phyloP scores from a whole-genome alignment of 1,140 invertebrate genomes.

The Pentalonia nigronervosa region DNA sequence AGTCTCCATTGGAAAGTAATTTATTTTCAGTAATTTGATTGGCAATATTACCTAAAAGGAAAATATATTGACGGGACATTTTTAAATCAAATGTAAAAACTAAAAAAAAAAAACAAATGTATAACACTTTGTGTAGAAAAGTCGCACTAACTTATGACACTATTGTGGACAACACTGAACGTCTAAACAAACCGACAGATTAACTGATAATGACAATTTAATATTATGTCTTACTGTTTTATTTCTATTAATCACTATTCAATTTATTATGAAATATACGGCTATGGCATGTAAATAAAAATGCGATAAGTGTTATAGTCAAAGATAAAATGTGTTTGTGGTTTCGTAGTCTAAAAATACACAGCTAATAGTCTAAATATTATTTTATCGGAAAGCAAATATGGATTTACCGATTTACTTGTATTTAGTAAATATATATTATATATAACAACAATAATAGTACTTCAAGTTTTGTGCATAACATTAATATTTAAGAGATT shows the following conservation, averaged over 20 bases:
- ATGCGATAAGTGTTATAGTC: constrained; percentile 1
- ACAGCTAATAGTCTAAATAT: background rate
- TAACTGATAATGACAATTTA: background rate
- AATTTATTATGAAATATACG: background rate
- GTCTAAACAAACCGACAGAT: background rate
- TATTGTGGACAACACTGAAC: background rate
- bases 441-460: too few relatives aligned
- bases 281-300: background rate
- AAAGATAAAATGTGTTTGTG: constrained; percentile 3
- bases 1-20: constrained; percentile 59
- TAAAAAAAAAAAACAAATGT: background rate
- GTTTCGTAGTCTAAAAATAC: background rate
- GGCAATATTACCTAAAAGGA: background rate
- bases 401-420: background rate
- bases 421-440: too few relatives aligned
- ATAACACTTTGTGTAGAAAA: background rate
- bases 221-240: background rate
- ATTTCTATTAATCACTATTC: constrained; percentile 4
- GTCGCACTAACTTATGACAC: constrained; percentile 6
- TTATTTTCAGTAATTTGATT: constrained; percentile 59
- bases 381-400: background rate
- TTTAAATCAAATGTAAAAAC: background rate
- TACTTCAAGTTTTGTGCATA: too few relatives aligned
- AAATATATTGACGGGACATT: background rate
- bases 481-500: too few relatives aligned